Conservation (phyloP, 2,113 vertebrate genomes). For the Tychaedon coryphoeus region DNA sequence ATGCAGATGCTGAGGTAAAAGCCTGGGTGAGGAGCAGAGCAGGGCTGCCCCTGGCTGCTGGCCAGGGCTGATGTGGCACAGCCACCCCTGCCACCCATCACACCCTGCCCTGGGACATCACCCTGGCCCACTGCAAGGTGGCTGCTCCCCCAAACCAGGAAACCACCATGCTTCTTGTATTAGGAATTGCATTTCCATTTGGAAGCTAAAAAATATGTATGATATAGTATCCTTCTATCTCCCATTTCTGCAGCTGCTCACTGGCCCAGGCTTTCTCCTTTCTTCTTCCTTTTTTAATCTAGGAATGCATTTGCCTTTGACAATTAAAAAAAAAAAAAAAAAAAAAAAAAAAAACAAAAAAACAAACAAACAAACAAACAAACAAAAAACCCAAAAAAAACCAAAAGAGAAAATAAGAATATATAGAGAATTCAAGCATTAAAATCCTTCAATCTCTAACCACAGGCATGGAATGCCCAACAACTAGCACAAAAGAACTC, state of each 20-base stretch:
- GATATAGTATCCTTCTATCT: not conserved
- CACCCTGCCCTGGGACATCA: accelerated
- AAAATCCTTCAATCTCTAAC: not conserved
- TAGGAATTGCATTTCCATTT: not conserved
- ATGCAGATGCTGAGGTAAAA: not conserved
- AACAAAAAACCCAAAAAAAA: too few relatives aligned
- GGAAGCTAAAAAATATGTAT: not conserved
- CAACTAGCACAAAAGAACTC: not conserved
- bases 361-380: too few relatives aligned
- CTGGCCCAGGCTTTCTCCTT: too few relatives aligned
- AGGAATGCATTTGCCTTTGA: too few relatives aligned
- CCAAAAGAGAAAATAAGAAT: not conserved
- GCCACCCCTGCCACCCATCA: not conserved
- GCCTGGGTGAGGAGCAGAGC: accelerated
- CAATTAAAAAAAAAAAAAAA: not conserved
- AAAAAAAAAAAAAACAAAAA: too few relatives aligned
- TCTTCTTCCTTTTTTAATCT: too few relatives aligned
- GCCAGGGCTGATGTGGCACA: too few relatives aligned
- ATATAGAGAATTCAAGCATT: not conserved
- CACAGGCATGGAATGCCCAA: not conserved
- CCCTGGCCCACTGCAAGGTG: not conserved
- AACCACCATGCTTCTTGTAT: not conserved
- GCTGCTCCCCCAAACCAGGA: not conserved
- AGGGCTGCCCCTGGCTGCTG: too few relatives aligned
- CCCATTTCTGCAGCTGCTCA: not conserved